Evolutionary conservation across 2,797 vertebrate genomes (phyloP).

Genomic region (Enteromius argenteus): DNA sequence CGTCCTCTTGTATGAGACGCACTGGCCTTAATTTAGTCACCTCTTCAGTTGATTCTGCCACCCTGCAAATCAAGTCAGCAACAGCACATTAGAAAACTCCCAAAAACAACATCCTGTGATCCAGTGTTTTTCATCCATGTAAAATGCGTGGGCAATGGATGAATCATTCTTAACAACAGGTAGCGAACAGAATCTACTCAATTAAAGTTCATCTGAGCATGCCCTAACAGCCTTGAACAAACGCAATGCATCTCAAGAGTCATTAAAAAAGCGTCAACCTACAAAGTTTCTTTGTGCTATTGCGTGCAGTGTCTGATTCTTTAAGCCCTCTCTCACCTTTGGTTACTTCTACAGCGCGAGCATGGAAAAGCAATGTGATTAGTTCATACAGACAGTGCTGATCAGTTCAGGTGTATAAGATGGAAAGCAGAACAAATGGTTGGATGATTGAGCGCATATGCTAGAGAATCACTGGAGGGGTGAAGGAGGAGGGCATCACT

Average conservation of each 20-base stretch:
- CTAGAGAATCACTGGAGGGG: slow-evolving; percentile 35
- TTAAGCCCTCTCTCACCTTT: slow-evolving; percentile 74
- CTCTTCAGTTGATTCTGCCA: slow-evolving; percentile 91
- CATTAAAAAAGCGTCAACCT: slow-evolving; percentile 3
- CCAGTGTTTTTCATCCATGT: slow-evolving; percentile 10
- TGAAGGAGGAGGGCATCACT: slow-evolving; percentile 24
- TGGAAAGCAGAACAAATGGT: slow-evolving; percentile 37
- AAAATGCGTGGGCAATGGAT: not conserved
- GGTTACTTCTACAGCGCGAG: slow-evolving; percentile 75
- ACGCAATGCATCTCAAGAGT: slow-evolving; percentile 25
- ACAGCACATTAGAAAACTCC: not conserved
- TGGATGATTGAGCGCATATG: slow-evolving; percentile 36
- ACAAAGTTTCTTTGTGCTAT: slow-evolving; percentile 27
- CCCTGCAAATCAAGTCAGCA: slow-evolving; percentile 75
- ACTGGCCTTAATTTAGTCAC: slow-evolving; percentile 90
- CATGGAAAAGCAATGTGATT: slow-evolving; percentile 75
- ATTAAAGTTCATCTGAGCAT: slow-evolving; percentile 30
- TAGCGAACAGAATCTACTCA: slow-evolving; percentile 8
- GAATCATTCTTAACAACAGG: slow-evolving; percentile 31
- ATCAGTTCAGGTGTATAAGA: slow-evolving; percentile 17
- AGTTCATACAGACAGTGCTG: slow-evolving; percentile 66
- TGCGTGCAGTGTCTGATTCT: slow-evolving; percentile 44
- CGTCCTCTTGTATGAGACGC: slow-evolving; percentile 90
- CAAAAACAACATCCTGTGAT: not conserved
- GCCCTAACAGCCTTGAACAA: slow-evolving; percentile 21